Percentiles rank a stretch among this genome's conserved stretches.
Evolutionary conservation across 2,797 vertebrate genomes (phyloP).

Genomic region (Malacoctenus gilli): DNA sequence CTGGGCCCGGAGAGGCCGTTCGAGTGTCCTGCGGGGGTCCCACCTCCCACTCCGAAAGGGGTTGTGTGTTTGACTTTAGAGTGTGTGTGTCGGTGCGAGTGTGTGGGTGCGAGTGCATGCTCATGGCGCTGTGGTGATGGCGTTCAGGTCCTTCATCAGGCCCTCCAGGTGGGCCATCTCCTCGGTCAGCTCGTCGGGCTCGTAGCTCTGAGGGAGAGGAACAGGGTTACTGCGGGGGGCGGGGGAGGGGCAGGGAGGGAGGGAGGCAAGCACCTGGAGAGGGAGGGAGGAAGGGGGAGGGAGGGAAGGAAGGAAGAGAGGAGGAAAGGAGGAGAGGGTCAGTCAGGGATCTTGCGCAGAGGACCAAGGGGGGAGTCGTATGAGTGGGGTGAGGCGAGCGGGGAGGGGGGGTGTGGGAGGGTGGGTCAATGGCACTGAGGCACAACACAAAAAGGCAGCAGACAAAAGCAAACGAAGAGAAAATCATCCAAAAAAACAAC

Average conservation of each 20-base stretch:
- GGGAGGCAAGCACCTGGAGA: constrained; percentile 78
- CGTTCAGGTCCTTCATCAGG: constrained; percentile 99
- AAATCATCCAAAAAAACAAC: constrained; percentile 34
- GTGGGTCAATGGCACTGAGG: constrained; percentile 64
- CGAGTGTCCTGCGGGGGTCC: constrained; percentile 61
- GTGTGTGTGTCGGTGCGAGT: constrained; percentile 12
- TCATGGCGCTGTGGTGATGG: constrained; percentile 96
- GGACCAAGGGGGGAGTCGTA: constrained; percentile 27
- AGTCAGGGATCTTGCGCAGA: constrained; percentile 71
- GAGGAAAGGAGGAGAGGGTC: constrained; percentile 56
- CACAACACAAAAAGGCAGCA: constrained; percentile 34
- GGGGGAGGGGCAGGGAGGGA: constrained; percentile 56
- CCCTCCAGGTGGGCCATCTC: constrained; percentile 99
- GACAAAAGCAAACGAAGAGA: constrained; percentile 39
- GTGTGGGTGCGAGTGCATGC: constrained; percentile 42
- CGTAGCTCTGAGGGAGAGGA: constrained; percentile 89
- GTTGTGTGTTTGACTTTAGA: constrained; percentile 45
- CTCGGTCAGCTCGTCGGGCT: constrained; percentile 97
- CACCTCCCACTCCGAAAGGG: constrained; percentile 57
- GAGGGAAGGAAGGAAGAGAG: constrained; percentile 28
- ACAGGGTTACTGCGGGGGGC: constrained; percentile 78
- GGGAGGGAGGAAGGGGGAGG: constrained; percentile 33
- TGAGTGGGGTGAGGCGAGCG: constrained; percentile 61
- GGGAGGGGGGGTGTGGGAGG: constrained; percentile 35
- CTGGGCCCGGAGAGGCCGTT: constrained; percentile 55